Base-by-base conservation (phyloP, 53 echinoderm and acorn worm genomes). In the Arbacia lixula region DNA sequence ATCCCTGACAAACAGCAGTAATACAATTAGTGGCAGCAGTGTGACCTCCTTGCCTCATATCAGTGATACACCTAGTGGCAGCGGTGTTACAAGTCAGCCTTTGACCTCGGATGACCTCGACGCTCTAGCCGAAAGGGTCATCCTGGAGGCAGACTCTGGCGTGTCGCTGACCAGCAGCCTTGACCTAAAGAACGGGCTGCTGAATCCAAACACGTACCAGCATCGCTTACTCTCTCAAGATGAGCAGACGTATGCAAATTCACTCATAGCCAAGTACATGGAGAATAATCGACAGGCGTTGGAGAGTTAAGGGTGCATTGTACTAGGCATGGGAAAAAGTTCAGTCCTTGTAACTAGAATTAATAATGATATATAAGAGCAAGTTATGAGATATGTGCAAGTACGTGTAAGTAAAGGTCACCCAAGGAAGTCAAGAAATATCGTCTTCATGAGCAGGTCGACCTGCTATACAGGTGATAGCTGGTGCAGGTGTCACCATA, bases 231-330 rank as follows among this genome's bases (percentile, higher is more conserved):
- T 96, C 31, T 76, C 87, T 4, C 71, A 66, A 32, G 87, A 91
- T 11, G 93, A 96, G 21, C 93, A 96, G 83, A 86, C 88, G 14
- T 93, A 87, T 83, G 96, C 96, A 1, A 96, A 96, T 86, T 88
- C 93, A 27, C 83, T 96, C 60, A 96, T 96, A 54, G 95, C 91
- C 51, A 96, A 93, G 49, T 96, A 96, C 80, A 43, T 96, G 50
- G 66, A 72, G 11, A 80, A 84, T 43, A 10, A 26, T 1, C 26
- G 69, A 69, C 42, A 69, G 43, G 16, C 16, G 25, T 43, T 69
- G 42, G 43, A 17, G 69, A 69, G 40, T 5, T 39, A 28, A 69
- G 22, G n/a, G n/a, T n/a, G n/a, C n/a, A n/a, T n/a, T n/a, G n/a
- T n/a, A n/a, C n/a, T n/a, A n/a, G n/a, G n/a, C n/a, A n/a, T n/a